phyloP scores from a whole-genome alignment of 2,113 vertebrate genomes.

The Holacanthus passer region DNA sequence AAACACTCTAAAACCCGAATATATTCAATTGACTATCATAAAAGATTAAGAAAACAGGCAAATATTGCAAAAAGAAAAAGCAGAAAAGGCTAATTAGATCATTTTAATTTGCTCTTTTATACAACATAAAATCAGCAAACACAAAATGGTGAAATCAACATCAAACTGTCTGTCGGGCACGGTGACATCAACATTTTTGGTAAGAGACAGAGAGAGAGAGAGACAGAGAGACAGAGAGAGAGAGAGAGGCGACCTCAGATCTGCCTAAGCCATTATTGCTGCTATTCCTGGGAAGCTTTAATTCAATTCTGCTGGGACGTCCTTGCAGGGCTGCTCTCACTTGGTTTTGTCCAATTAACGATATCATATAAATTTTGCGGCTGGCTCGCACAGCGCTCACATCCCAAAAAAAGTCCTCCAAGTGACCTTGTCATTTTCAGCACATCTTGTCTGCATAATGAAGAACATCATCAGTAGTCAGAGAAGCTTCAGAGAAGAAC shows the following conservation, averaged over 20 bases:
- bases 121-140: background rate
- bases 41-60: background rate
- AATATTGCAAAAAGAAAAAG: background rate
- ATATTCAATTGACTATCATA: background rate
- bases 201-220: slow-evolving; percentile 2
- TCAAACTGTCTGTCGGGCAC: background rate
- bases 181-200: background rate
- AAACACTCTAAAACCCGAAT: background rate
- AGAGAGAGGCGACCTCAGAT: slow-evolving; percentile 20
- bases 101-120: background rate
- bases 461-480: slow-evolving; percentile 22
- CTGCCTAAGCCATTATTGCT: slow-evolving; percentile 45
- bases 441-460: slow-evolving; percentile 3
- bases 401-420: slow-evolving; percentile 67
- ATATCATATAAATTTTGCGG: slow-evolving; percentile 44
- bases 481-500: background rate
- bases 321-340: slow-evolving; percentile 55
- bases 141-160: background rate
- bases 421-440: slow-evolving; percentile 65
- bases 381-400: background rate
- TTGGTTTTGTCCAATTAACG: slow-evolving; percentile 65
- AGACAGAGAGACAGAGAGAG: slow-evolving; percentile 1
- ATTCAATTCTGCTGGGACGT: slow-evolving; percentile 61
- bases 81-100: background rate
- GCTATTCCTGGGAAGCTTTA: slow-evolving; percentile 66